Evolutionary conservation across 2,113 vertebrate genomes (phyloP).

Genomic region (Rostratula benghalensis): DNA sequence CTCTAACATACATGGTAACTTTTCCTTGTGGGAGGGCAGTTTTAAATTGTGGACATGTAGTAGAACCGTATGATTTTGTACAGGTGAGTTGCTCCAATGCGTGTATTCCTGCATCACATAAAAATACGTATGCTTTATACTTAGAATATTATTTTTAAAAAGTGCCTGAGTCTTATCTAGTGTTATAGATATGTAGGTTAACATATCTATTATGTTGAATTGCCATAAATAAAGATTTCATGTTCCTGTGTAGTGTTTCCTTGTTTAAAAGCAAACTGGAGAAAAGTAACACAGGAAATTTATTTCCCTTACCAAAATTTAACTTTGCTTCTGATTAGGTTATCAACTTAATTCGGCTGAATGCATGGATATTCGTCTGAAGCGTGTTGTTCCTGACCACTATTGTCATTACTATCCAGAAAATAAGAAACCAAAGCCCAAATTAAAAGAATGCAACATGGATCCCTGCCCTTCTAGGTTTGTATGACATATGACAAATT

Average conservation of each 20-base stretch:
- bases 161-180: neutral
- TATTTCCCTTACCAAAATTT: neutral
- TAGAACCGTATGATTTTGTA: neutral
- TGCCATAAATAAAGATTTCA: neutral
- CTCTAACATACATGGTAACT: neutral
- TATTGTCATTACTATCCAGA: slow-evolving; percentile 89
- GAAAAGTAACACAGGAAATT: neutral
- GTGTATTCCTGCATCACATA: neutral
- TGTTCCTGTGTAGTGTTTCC: neutral
- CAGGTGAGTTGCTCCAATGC: neutral
- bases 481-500: neutral
- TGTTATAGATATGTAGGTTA: neutral
- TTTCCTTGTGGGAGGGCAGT: neutral
- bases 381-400: slow-evolving; percentile 85
- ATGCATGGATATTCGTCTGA: slow-evolving; percentile 86
- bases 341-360: slow-evolving; percentile 96
- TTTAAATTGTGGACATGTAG: neutral
- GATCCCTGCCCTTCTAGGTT: slow-evolving; percentile 91
- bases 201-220: neutral
- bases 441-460: slow-evolving; percentile 92
- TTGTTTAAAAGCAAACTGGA: neutral
- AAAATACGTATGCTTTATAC: neutral
- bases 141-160: neutral
- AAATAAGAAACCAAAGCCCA: slow-evolving; percentile 92
- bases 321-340: slow-evolving; percentile 67